Conservation (phyloP, 2,113 vertebrate species). For the Ptyas mucosa region DNA sequence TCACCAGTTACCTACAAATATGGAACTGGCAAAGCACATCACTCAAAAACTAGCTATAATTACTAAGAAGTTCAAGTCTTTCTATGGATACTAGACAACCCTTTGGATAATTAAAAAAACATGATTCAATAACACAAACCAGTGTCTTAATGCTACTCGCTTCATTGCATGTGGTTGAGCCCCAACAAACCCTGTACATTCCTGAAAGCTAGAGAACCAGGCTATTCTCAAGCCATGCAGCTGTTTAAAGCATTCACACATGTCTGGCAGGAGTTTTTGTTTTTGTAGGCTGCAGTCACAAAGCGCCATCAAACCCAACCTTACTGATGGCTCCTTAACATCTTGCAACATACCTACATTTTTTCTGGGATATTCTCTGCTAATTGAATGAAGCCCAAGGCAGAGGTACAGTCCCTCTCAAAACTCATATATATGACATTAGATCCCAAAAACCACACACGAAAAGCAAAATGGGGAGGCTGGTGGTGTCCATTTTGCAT, state of each 20-base stretch:
- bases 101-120: neutral
- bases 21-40: neutral
- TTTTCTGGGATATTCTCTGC: neutral
- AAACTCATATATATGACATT: neutral
- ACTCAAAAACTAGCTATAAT: neutral
- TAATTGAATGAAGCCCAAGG: neutral
- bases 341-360: neutral
- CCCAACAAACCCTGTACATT: neutral
- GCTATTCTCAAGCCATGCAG: neutral
- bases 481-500: neutral
- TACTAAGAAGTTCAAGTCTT: neutral
- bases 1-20: neutral
- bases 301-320: neutral
- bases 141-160: neutral
- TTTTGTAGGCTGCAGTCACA: neutral
- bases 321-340: neutral
- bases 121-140: slow-evolving; percentile 1
- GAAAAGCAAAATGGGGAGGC: neutral
- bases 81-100: neutral
- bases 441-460: neutral
- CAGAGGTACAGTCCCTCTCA: neutral
- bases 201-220: neutral
- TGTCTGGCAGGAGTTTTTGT: neutral
- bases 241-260: neutral
- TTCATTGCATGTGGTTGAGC: neutral